These are phyloP conservation scores for Eleutherodactylus coqui DNA, from an alignment of 2,797 vertebrate species.

Conservation along the genomic window DNA sequence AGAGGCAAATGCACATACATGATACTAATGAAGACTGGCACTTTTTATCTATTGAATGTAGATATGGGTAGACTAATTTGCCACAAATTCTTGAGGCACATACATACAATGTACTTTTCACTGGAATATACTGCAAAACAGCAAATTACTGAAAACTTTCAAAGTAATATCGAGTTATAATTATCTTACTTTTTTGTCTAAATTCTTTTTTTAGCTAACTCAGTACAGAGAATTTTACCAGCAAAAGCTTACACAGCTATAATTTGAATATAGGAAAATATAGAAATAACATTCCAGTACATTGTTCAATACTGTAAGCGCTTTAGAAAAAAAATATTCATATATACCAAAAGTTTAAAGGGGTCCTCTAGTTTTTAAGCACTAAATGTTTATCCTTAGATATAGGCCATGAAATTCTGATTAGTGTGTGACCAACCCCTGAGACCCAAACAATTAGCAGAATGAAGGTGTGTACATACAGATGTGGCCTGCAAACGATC, in stretches of 20 bases:
- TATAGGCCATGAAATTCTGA: no score
- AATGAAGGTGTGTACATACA: no score
- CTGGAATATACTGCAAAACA: background rate
- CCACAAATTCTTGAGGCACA: background rate
- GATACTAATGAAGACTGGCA: slow-evolving; percentile 17
- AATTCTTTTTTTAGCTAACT: background rate
- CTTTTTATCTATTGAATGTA: background rate
- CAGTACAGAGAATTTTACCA: background rate
- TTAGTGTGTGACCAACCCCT: no score
- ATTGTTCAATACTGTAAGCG: no score
- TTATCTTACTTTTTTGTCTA: background rate
- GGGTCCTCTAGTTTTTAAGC: no score
- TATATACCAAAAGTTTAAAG: no score
- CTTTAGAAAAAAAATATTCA: no score
- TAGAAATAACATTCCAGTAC: no score
- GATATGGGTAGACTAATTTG: background rate
- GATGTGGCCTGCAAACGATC: no score
- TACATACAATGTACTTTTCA: background rate
- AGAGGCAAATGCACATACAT: background rate
- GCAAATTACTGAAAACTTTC: background rate
- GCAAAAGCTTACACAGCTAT: background rate
- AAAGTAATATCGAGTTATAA: slow-evolving; percentile 4
- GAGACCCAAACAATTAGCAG: no score
- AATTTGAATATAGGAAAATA: background rate
- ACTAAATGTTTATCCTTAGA: no score